Evolutionary conservation across 2,797 vertebrate genomes (phyloP), one percentile per base, ranked within the genome.

Genomic region (Onychomys torridus): DNA sequence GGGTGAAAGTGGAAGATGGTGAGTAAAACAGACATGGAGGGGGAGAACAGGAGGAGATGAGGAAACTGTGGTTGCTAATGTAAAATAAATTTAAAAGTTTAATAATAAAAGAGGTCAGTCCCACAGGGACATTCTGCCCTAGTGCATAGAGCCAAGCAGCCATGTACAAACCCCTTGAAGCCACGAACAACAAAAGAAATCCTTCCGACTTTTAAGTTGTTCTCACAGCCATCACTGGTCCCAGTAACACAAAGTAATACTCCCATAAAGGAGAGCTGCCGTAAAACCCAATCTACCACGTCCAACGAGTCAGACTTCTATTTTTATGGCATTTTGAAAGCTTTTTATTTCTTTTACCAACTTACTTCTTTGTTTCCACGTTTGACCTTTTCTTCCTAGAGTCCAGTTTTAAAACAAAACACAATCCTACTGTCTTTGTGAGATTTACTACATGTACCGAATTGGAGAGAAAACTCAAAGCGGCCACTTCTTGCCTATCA

Each of bases 291-390:
- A 23, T 32, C 46, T 40, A 29, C 16, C 32, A n/a, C 23, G 87
- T 93, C 71, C 40, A 86, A 17, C 82, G 71, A 19, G 75, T 55
- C 78, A 86, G 55, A 69, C 73, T 89, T 89, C 86, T 46, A 1
- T 71, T 57, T 95, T 75, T 95, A 69, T 85, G 17, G 7, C 34
- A 77, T 57, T 71, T 61, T 46, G 49, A 79, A 87, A n/a, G 19
- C 46, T 55, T 84, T 84, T 76, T 32, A 86, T 91, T 94, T 79
- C 63, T 85, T 79, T 71, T 12, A 46, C 37, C 34, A 29, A 1
- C 63, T 92, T 75, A 59, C 49, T 67, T 95, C 34, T 86, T 73
- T n/a, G 23, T 23, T 75, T 91, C 55, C 37, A 61, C 92, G 43
- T 52, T 67, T 61, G 13, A 27, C 25, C 16, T 55, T 90, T 79